These are phyloP conservation scores for Acrocephalus arundinaceus DNA, from an alignment of 2,113 vertebrate genomes.

Conservation along the genomic window DNA sequence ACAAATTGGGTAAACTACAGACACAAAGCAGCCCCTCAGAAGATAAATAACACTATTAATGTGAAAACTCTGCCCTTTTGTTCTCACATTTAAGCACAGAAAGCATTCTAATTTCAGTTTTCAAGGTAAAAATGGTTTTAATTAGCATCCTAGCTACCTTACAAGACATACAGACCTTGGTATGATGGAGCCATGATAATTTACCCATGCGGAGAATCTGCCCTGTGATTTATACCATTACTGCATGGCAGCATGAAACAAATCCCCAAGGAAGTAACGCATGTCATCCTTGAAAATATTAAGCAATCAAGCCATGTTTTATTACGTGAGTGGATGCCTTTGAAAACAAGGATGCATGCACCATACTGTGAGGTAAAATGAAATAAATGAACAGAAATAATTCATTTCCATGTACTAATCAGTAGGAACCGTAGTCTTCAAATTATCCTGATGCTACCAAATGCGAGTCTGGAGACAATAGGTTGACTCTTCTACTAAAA, in stretches of 20 bases:
- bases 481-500: constrained; percentile 28
- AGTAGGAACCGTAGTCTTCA: constrained; percentile 59
- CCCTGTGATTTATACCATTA: constrained; percentile 30
- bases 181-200: not conserved
- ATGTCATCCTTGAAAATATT: constrained; percentile 59
- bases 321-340: constrained; percentile 38
- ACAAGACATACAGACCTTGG: not conserved
- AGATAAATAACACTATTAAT: not conserved
- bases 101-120: constrained; percentile 8
- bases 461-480: constrained; percentile 18
- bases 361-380: constrained; percentile 64
- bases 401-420: constrained; percentile 83
- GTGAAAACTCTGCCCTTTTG: not conserved
- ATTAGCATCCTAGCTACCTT: constrained; percentile 6
- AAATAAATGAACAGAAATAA: constrained; percentile 80
- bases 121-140: constrained; percentile 38
- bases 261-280: constrained; percentile 46
- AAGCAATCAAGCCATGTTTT: constrained; percentile 56
- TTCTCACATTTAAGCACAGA: constrained; percentile 10
- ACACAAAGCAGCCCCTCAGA: not conserved
- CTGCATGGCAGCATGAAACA: constrained; percentile 24
- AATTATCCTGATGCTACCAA: constrained; percentile 22
- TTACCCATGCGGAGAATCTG: not conserved
- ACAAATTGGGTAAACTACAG: not conserved
- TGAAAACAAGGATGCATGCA: constrained; percentile 26